A percentile compares a stretch with the other conserved stretches of the same genome.
phyloP scores from a whole-genome alignment of 2,113 vertebrate genomes.

The Aptenodytes patagonicus region DNA sequence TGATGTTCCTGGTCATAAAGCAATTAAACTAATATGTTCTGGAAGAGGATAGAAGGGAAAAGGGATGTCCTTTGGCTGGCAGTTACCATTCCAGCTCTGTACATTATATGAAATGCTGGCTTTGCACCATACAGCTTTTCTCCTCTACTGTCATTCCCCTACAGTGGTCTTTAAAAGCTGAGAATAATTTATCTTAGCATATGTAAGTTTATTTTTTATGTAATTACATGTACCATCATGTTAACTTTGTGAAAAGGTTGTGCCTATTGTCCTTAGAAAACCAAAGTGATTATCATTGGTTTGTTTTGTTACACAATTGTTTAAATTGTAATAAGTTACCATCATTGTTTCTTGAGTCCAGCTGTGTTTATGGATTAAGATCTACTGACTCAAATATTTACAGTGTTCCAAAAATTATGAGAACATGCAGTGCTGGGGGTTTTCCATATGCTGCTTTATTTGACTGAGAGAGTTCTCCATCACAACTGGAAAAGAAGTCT shows the following conservation, averaged over 20 bases:
- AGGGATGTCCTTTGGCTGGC: slow-evolving; percentile 34
- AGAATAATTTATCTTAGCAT: slow-evolving; percentile 76
- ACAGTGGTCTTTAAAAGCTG: slow-evolving; percentile 72
- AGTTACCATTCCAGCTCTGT: slow-evolving; percentile 54
- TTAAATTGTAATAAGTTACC: slow-evolving; percentile 81
- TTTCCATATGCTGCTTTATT: slow-evolving; percentile 73
- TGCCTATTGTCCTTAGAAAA: slow-evolving; percentile 78
- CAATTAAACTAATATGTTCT: slow-evolving; percentile 50
- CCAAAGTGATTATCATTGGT: slow-evolving; percentile 75
- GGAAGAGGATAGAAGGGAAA: slow-evolving; percentile 21
- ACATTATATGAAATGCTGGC: slow-evolving; percentile 43
- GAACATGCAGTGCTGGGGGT: slow-evolving; percentile 76
- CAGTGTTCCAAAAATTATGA: slow-evolving; percentile 76
- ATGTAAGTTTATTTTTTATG: slow-evolving; percentile 79
- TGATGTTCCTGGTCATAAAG: slow-evolving; percentile 40
- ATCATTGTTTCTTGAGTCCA: slow-evolving; percentile 77
- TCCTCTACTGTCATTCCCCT: slow-evolving; percentile 10
- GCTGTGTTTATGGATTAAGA: slow-evolving; percentile 85
- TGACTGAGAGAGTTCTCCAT: slow-evolving; percentile 26
- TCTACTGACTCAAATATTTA: slow-evolving; percentile 84
- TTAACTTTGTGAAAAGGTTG: slow-evolving; percentile 73
- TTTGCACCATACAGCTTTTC: slow-evolving; percentile 49
- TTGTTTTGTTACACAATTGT: slow-evolving; percentile 81
- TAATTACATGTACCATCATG: slow-evolving; percentile 73
- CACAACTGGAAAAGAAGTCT: slow-evolving; percentile 17